These are phyloP conservation scores for Labeo catla DNA, from an alignment of 2,113 vertebrate species.

Conservation along the genomic window DNA sequence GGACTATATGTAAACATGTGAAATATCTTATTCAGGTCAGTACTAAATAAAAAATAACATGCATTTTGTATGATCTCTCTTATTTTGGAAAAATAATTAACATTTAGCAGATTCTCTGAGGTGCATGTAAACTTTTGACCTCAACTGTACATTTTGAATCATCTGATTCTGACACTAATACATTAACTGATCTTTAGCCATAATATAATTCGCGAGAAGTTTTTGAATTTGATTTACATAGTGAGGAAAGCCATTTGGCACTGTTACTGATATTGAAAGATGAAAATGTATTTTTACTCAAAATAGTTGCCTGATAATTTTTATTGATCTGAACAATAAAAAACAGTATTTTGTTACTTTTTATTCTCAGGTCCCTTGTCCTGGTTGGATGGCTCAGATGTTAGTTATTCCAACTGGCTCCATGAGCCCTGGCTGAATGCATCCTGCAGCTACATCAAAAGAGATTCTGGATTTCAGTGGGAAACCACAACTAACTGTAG, in stretches of 20 bases:
- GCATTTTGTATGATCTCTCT: too few relatives aligned
- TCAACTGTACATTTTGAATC: too few relatives aligned
- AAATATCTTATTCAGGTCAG: too few relatives aligned
- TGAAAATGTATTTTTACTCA: not conserved
- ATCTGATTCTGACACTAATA: too few relatives aligned
- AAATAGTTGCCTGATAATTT: not conserved
- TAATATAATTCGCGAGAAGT: not conserved
- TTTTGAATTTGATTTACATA: not conserved
- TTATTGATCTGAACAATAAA: not conserved
- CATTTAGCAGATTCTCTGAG: too few relatives aligned
- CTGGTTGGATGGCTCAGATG: slow-evolving; percentile 87
- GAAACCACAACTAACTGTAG: slow-evolving; percentile 81
- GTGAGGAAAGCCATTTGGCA: not conserved
- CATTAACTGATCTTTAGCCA: too few relatives aligned
- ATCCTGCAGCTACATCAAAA: slow-evolving; percentile 80
- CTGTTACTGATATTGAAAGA: not conserved
- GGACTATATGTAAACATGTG: too few relatives aligned
- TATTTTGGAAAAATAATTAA: too few relatives aligned
- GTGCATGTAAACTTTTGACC: too few relatives aligned
- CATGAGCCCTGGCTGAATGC: slow-evolving; percentile 60
- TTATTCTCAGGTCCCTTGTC: slow-evolving; percentile 74
- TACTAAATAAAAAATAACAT: too few relatives aligned
- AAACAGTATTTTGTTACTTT: not conserved
- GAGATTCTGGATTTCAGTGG: slow-evolving; percentile 83
- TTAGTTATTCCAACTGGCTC: slow-evolving; percentile 86